A percentile compares a stretch with the other conserved stretches of the same genome.
phyloP scores from a whole-genome alignment of 1,140 invertebrate species.

The Drosophila willistoni region DNA sequence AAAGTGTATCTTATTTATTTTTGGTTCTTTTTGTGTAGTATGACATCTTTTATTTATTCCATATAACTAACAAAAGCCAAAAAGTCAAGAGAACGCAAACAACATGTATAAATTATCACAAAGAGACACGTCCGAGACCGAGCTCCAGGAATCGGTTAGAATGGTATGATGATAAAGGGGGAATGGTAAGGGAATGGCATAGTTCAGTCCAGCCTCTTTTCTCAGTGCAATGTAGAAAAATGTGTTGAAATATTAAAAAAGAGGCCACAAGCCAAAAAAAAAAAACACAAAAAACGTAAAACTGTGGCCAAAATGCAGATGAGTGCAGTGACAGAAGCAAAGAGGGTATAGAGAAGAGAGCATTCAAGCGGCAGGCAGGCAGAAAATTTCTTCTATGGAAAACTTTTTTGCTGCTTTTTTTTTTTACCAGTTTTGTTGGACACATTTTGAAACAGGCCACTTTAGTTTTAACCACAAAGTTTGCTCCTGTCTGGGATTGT shows the following conservation, averaged over 20 bases:
- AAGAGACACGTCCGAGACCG: conserved; percentile 51
- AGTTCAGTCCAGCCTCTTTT: conserved; percentile 15
- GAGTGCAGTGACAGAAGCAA: conserved; percentile 26
- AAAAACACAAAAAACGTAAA: conserved; percentile 47
- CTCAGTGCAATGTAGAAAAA: conserved; percentile 67
- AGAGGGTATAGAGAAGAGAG: not conserved
- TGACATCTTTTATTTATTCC: conserved; percentile 75
- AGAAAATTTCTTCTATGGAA: conserved; percentile 60
- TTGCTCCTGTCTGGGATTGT: conserved; percentile 35
- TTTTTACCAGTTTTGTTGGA: conserved; percentile 49
- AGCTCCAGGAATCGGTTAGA: conserved; percentile 32
- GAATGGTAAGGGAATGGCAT: not conserved
- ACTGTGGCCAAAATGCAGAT: conserved; percentile 75
- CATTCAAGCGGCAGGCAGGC: conserved; percentile 47
- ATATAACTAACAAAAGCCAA: conserved; percentile 67
- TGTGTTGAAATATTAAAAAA: conserved; percentile 78
- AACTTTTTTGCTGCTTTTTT: conserved; percentile 52
- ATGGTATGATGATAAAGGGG: not conserved
- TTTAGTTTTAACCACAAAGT: conserved; percentile 80
- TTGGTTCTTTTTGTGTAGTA: conserved; percentile 7
- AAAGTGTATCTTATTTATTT: conserved; percentile 57
- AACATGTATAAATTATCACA: conserved; percentile 78
- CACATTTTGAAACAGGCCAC: conserved; percentile 71
- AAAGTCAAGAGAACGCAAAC: conserved; percentile 71
- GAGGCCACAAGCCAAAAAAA: conserved; percentile 39